Evolutionary conservation across 1,140 invertebrate genomes (phyloP), one percentile per base, ranked within the genome.

Genomic region (Bombus terrestris): DNA sequence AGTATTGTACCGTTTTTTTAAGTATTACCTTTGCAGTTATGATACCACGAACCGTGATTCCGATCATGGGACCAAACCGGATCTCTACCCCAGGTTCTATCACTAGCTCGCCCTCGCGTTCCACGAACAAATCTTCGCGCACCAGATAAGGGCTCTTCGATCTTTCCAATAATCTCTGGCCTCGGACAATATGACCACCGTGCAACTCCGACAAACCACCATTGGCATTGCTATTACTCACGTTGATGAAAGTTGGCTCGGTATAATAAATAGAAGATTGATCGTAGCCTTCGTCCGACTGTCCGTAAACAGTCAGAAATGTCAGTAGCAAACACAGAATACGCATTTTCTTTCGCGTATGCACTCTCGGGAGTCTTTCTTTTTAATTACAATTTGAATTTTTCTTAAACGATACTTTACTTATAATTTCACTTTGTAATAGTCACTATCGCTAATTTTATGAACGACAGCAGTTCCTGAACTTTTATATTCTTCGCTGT

Each of bases 21-120:
- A 79, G 47, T 12, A 76, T 97, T 96, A 99, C 98, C 96, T 98
- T 96, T 57, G 98, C 98, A 78, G 96, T 97, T 12, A 99, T 95
- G 88, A 97, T 96, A 88, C 98, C 99, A 91, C 97, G 96, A 35
- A 99, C 97, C 57, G 98, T 98, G 89, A 99, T 97, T 77, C 98
- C 98, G 90, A 98, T 97, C 95, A 98, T 98, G 5, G 98, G 97
- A 9, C 97, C 97, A 95, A 99, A 99, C 75, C 97, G 96, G 22
- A 99, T 95, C 90, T 97, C 97, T 0, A 98, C 98, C 1, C 98
- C 98, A 1, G 98, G 96, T 91, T 98, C 97, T 68, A 99, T 96
- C 41, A 97, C 95, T 71, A 99, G 95, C 91, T 97, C 96, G 0
- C 97, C 97, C 77, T 96, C 96, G 66, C 95, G 95, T 87, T 98